phyloP scores from a whole-genome alignment of 1,140 invertebrate species.

The Anagrus nilaparvatae region DNA sequence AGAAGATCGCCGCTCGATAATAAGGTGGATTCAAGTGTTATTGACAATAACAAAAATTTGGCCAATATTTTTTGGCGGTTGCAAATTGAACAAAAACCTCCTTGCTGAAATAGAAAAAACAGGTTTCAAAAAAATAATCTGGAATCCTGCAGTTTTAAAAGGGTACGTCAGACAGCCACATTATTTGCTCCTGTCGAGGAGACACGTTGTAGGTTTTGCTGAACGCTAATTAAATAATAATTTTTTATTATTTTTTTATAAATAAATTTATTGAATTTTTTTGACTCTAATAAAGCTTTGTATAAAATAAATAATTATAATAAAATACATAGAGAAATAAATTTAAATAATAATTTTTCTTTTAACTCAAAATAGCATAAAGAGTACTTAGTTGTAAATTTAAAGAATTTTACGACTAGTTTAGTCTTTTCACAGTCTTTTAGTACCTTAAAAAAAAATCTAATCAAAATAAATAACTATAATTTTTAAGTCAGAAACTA shows the following conservation, averaged over 20 bases:
- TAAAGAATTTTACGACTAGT: too few species aligned
- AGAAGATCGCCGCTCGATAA: constrained; percentile 23
- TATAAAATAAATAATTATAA: too few species aligned
- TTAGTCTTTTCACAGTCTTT: too few species aligned
- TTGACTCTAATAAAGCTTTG: too few species aligned
- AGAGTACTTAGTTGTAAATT: too few species aligned
- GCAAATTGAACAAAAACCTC: constrained; percentile 26
- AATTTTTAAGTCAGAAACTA: too few species aligned
- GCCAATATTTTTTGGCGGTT: constrained; percentile 32
- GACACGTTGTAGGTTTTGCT: constrained; percentile 30
- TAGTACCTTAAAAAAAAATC: too few species aligned
- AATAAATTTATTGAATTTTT: not conserved
- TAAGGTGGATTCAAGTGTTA: constrained; percentile 25
- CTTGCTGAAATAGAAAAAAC: constrained; percentile 23
- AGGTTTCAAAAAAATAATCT: constrained; percentile 25
- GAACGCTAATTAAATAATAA: constrained; percentile 19
- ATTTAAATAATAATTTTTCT: too few species aligned
- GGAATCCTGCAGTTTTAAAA: constrained; percentile 22
- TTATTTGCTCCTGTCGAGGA: constrained; percentile 26
- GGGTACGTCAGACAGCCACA: constrained; percentile 28
- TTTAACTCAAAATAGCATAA: too few species aligned
- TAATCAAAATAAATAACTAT: too few species aligned
- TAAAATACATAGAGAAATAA: too few species aligned
- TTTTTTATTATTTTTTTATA: constrained; percentile 1
- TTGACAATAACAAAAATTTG: constrained; percentile 30